These are phyloP conservation scores for Drosophila lowei DNA, from an alignment of 1,140 invertebrate genomes.

Conservation along the genomic window DNA sequence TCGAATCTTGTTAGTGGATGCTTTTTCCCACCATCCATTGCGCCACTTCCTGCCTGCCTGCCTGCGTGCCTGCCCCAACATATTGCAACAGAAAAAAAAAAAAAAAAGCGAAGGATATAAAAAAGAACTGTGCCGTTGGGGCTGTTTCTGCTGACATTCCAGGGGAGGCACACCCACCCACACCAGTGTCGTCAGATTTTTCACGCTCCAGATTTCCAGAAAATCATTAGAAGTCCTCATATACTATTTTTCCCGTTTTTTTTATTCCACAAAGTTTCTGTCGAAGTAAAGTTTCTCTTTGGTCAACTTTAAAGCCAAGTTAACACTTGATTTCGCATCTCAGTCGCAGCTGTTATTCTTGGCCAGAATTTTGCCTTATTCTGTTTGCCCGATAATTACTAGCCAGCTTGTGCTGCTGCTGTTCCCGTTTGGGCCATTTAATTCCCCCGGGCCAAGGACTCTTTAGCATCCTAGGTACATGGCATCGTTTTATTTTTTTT, in stretches of 20 bases:
- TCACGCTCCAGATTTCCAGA: slow-evolving; percentile 61
- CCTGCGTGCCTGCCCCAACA: neutral
- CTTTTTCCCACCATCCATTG: slow-evolving; percentile 11
- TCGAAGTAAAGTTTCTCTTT: no score
- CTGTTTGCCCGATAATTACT: slow-evolving; percentile 57
- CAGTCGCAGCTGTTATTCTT: neutral
- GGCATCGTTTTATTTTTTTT: slow-evolving; percentile 15
- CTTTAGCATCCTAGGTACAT: slow-evolving; percentile 43
- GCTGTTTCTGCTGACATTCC: slow-evolving; percentile 34
- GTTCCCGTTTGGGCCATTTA: slow-evolving; percentile 37
- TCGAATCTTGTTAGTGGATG: slow-evolving; percentile 75
- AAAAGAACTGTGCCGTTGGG: slow-evolving; percentile 39
- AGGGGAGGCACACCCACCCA: slow-evolving; percentile 61
- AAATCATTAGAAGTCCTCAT: neutral
- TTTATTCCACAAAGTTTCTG: neutral
- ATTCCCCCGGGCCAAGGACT: slow-evolving; percentile 56
- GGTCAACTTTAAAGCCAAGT: slow-evolving; percentile 19
- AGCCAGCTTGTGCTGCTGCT: slow-evolving; percentile 14
- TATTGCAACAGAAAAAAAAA: slow-evolving; percentile 25
- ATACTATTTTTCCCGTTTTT: neutral
- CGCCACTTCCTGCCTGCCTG: neutral
- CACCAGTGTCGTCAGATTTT: slow-evolving; percentile 67
- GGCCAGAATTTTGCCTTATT: slow-evolving; percentile 34
- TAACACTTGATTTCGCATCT: no score
- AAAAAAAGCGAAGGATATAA: slow-evolving; percentile 7